Percentiles rank a stretch among this genome's conserved stretches.
phyloP scores from a whole-genome alignment of 2,888 invertebrate species.

The Acrocyrtus sp. region DNA sequence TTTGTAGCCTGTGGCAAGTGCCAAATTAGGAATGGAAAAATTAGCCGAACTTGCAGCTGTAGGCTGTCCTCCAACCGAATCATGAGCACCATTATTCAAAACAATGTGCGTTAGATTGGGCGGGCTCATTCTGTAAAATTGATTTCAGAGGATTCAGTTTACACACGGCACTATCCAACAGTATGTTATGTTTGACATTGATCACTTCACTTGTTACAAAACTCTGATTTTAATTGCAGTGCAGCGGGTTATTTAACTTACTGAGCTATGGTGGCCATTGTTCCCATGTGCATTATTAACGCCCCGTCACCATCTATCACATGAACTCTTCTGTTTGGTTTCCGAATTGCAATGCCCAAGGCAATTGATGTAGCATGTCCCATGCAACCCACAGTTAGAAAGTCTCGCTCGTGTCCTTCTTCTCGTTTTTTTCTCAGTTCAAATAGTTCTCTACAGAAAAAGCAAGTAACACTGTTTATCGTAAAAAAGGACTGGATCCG shows the following conservation, averaged over 20 bases:
- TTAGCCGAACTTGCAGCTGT: constrained; percentile 59
- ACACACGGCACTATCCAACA: no score
- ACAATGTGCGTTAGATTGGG: constrained; percentile 67
- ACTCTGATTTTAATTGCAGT: background rate
- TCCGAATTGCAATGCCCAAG: constrained; percentile 66
- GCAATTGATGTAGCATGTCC: constrained; percentile 68
- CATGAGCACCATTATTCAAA: constrained; percentile 68
- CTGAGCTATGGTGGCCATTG: constrained; percentile 66
- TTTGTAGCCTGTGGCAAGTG: constrained; percentile 56
- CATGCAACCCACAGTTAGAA: constrained; percentile 68
- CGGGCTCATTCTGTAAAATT: constrained; percentile 61
- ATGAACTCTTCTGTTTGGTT: constrained; percentile 66
- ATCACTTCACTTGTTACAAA: no score
- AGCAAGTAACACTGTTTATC: no score
- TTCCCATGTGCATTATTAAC: constrained; percentile 68
- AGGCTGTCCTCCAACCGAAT: constrained; percentile 68
- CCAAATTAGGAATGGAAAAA: constrained; percentile 57
- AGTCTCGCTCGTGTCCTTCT: constrained; percentile 67
- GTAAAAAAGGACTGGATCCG: no score
- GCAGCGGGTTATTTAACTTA: no score
- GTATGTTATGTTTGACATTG: no score
- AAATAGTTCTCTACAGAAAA: constrained; percentile 66
- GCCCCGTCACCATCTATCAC: constrained; percentile 68
- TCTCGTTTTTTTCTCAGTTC: constrained; percentile 66
- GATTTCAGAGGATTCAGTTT: no score